Base-by-base conservation (phyloP, 1,140 invertebrate species). In the Cephus cinctus region DNA sequence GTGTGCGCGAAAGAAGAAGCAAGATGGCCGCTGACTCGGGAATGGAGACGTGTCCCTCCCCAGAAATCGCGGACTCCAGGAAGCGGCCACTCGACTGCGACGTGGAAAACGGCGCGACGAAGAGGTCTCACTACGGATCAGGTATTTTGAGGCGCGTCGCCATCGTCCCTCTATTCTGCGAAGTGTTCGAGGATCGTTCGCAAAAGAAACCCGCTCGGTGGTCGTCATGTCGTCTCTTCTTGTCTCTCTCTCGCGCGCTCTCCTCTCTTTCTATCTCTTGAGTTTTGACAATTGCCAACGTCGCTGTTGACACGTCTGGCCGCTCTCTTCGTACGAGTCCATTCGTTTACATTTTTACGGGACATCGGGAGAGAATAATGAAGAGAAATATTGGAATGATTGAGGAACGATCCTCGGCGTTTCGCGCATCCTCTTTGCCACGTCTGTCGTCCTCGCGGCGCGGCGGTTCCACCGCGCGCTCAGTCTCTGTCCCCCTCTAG, bases 51-150 rank as follows among this genome's bases (percentile, higher is more conserved):
- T 87, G 85, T 81, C 83, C 86, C 67, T 87, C 86, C 79, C 86
- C 86, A 77, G 86, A 87, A 78, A 87, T 87, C 71, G 81, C 84
- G 69, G 86, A 88, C 79, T 88, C 86, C 67, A 84, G 90, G 78
- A 92, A 92, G 83, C 83, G 90, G 72, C 90, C 90, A 50, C 81
- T 91, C 63, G 89, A 92, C 78, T 85, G 85, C 59, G 89, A 92
- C 76, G 82, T 83, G 59, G 89, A 92, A 75, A 90, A 90, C 81
- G 89, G 88, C 59, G 85, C 89, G 61, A 88, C 88, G 54, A 92
- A 93, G 79, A 84, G 89, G 74, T 92, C 90, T 52, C 89, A 92
- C 78, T 91, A 90, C 77, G 90, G 87, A 70, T 85, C 86, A 85
- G 89, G 89, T 93, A 80, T 81, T 76, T 76, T 16, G 11, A 30